A percentile compares a stretch with the other conserved stretches of the same genome.
These are phyloP conservation scores for Torymus auratus DNA, from an alignment of 2,888 invertebrate species.

Conservation along the genomic window DNA sequence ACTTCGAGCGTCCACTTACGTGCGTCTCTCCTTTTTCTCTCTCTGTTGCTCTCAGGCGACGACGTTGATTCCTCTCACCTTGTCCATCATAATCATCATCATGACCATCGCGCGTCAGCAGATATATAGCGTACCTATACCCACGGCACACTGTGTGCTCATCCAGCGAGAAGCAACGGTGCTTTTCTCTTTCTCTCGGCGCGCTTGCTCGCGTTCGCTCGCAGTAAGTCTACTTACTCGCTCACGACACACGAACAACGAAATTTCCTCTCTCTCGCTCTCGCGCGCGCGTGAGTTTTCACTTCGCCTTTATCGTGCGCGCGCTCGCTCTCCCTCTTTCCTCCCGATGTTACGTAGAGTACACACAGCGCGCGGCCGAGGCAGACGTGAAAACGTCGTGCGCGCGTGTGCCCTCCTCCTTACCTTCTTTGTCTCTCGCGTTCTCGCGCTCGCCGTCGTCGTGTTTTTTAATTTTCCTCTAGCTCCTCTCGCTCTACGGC, in stretches of 20 bases:
- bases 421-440: constrained; percentile 16
- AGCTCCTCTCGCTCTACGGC: no score
- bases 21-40: constrained; percentile 10
- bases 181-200: constrained; percentile 20
- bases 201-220: background rate
- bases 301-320: no score
- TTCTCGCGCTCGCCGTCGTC: no score
- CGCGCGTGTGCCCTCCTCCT: background rate
- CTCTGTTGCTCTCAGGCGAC: constrained; percentile 13
- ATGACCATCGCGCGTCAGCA: constrained; percentile 4
- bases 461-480: no score
- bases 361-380: constrained; percentile 22
- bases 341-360: no score
- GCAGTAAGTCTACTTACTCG: no score
- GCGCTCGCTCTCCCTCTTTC: no score
- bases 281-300: no score
- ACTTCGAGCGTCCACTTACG: background rate
- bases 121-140: no score
- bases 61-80: constrained; percentile 11
- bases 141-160: no score
- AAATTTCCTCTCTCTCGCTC: constrained; percentile 26
- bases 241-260: constrained; percentile 1
- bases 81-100: constrained; percentile 22
- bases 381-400: constrained; percentile 28
- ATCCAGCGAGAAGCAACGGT: constrained; percentile 30